These are phyloP conservation scores for Limenitis camilla DNA, from an alignment of 2,888 invertebrate genomes.

Conservation along the genomic window DNA sequence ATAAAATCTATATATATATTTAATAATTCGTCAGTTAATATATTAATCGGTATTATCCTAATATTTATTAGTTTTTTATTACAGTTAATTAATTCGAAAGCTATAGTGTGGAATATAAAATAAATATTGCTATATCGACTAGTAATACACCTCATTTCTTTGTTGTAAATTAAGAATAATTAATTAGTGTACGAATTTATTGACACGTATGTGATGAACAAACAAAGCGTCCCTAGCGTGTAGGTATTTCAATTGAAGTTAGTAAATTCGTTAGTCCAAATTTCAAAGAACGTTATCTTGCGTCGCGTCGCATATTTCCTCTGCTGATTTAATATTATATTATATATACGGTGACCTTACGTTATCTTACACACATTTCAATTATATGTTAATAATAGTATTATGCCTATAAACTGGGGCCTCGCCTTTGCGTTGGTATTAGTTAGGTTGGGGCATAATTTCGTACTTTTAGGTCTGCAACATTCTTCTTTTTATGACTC, in stretches of 20 bases:
- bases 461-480: too few species aligned
- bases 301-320: slow-evolving; percentile 1
- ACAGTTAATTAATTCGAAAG: neutral
- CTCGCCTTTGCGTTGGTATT: too few species aligned
- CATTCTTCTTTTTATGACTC: too few species aligned
- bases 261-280: slow-evolving; percentile 1
- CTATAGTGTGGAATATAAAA: neutral
- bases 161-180: slow-evolving; percentile 1
- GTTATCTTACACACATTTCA: slow-evolving; percentile 13
- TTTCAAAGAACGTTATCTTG: slow-evolving; percentile 8
- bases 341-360: slow-evolving; percentile 8
- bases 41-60: too few species aligned
- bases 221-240: neutral
- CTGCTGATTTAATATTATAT: slow-evolving; percentile 3
- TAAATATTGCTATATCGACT: neutral
- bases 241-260: slow-evolving; percentile 6
- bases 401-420: too few species aligned
- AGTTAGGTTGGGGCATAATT: too few species aligned
- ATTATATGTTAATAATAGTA: slow-evolving; percentile 3
- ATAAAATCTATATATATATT: too few species aligned
- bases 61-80: neutral
- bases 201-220: neutral
- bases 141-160: neutral
- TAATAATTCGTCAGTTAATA: too few species aligned
- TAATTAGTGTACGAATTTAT: slow-evolving; percentile 1